Evolutionary conservation across 2,888 invertebrate species (phyloP), one percentile per base, ranked within the genome.

Genomic region (Platycheirus rosarum): DNA sequence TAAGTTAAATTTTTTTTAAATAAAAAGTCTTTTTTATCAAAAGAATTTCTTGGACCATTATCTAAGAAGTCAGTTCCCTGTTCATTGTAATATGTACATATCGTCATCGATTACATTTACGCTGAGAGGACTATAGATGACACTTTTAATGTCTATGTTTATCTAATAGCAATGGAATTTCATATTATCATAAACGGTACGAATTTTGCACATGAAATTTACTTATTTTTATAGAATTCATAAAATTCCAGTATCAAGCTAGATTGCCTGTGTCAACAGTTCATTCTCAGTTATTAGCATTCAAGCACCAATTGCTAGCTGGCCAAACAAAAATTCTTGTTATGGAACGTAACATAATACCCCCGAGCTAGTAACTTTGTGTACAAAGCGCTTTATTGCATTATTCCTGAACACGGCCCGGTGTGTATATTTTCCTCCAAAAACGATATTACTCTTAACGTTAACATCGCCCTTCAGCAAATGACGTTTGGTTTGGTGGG

Each of bases 401-500:
- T 76, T 76, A 46, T 71, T 48, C 48, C 9, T 9, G 32, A 70
- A 66, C 76, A 76, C 80, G 76, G 42, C 53, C n/a, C n/a, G n/a
- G n/a, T n/a, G n/a, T 80, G 44, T 66, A 46, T 76, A 80, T 70
- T 66, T 69, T 76, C 76, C 71, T 60, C 53, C 60, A 76, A 80
- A 76, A 80, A 76, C 46, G 70, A 80, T 76, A 80, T 80, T 76
- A 76, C 76, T n/a, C n/a, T 80, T 80, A 80, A 80, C 70, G 70
- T 80, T 76, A 80, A 80, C 70, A 76, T 66, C 60, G 76, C 37
- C 80, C 80, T 80, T 76, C 65, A 76, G 65, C 76, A 55, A 66
- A 71, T 80, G 76, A 80, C 76, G 80, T 71, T 80, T 53, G 60
- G 44, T 1, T 9, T 16, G 0, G 8, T 11, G 18, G 55, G 2